Conservation (phyloP, 2,888 invertebrate species). For the Drosophila engyochracea region DNA sequence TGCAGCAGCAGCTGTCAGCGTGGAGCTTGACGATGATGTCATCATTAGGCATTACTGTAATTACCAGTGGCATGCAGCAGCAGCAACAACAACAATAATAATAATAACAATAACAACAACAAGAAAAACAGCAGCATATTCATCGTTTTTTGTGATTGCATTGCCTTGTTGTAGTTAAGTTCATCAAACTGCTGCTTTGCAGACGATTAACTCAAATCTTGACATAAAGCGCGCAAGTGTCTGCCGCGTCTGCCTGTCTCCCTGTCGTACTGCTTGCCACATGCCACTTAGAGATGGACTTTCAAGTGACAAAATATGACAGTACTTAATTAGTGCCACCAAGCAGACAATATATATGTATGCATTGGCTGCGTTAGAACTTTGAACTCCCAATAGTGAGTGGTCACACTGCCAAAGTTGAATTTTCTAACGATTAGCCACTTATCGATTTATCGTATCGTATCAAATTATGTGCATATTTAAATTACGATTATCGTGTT, state of each 20-base stretch:
- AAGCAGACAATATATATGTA: background rate
- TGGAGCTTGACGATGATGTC: slow-evolving; percentile 57
- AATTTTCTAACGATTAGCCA: background rate
- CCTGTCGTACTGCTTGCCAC: slow-evolving; percentile 2
- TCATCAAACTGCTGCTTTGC: slow-evolving; percentile 68
- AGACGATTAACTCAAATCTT: slow-evolving; percentile 74
- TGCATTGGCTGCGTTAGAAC: background rate
- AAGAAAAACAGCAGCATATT: slow-evolving; percentile 8
- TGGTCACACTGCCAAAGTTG: background rate
- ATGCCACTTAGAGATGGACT: slow-evolving; percentile 36
- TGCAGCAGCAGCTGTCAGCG: slow-evolving; percentile 22
- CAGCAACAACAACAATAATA: slow-evolving; percentile 17
- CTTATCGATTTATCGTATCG: slow-evolving; percentile 2
- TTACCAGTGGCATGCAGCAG: slow-evolving; percentile 55
- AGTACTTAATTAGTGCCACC: slow-evolving; percentile 8
- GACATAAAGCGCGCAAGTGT: slow-evolving; percentile 78
- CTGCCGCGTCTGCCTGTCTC: slow-evolving; percentile 24
- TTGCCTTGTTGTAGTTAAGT: slow-evolving; percentile 57
- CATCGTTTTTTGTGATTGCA: slow-evolving; percentile 46
- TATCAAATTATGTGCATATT: slow-evolving; percentile 6
- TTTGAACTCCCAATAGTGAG: background rate
- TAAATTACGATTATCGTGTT: slow-evolving; percentile 30
- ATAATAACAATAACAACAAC: slow-evolving; percentile 15
- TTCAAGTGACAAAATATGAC: background rate
- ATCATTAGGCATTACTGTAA: slow-evolving; percentile 58